Evolutionary conservation across 2,113 vertebrate genomes (phyloP).

Genomic region (Grantiella picta): DNA sequence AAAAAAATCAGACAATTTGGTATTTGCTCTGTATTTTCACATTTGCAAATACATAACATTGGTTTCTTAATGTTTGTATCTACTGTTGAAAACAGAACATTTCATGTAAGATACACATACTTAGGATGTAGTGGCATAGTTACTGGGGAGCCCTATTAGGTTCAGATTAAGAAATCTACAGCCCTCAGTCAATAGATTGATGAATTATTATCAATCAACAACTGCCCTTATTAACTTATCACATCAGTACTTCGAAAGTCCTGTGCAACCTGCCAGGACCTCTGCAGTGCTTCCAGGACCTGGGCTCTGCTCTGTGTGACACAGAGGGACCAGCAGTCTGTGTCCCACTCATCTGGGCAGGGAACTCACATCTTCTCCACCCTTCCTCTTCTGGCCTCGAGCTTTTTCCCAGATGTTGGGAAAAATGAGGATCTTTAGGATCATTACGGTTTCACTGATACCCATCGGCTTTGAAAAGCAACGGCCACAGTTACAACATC

Average conservation of each 20-base stretch:
- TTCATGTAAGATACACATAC: neutral
- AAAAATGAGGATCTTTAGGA: neutral
- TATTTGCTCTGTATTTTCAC: neutral
- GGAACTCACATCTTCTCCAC: neutral
- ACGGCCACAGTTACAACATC: rapidly evolving
- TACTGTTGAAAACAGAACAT: neutral
- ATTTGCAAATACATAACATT: neutral
- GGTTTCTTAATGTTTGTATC: neutral
- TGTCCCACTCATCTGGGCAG: neutral
- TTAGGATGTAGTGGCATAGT: neutral
- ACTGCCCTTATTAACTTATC: neutral
- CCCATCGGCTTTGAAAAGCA: neutral
- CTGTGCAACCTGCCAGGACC: neutral
- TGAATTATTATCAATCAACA: neutral
- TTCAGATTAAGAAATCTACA: neutral
- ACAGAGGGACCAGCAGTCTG: neutral
- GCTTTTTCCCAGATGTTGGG: neutral
- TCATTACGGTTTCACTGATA: neutral
- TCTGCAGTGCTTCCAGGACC: neutral
- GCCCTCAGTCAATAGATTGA: neutral
- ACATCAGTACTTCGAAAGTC: neutral
- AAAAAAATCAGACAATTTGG: neutral
- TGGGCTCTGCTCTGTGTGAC: neutral
- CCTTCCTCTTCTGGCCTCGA: neutral
- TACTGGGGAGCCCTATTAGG: neutral